phyloP scores from a whole-genome alignment of 1,140 invertebrate species.

The Drosophila pachea region DNA sequence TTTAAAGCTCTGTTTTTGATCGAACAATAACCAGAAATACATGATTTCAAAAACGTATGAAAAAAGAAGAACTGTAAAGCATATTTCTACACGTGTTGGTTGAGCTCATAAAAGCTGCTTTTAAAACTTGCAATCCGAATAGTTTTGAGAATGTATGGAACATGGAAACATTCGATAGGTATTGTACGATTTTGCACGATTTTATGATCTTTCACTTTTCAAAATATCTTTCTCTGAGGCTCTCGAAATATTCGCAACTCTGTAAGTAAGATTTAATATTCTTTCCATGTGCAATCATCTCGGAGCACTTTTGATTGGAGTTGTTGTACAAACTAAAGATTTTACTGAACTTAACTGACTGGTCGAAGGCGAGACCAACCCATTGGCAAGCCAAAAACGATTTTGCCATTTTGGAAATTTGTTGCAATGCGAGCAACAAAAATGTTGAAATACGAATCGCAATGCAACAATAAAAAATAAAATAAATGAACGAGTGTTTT shows the following conservation, averaged over 20 bases:
- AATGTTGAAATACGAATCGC: conserved; percentile 68
- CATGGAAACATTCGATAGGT: conserved; percentile 4
- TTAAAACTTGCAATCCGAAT: neutral
- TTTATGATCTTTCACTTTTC: conserved; percentile 10
- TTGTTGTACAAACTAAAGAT: conserved; percentile 22
- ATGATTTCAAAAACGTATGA: neutral
- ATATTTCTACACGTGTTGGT: neutral
- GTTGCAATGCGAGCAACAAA: conserved; percentile 61
- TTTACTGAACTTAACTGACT: conserved; percentile 7
- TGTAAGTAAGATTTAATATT: conserved; percentile 5
- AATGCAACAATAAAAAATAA: conserved; percentile 61
- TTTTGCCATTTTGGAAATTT: conserved; percentile 70
- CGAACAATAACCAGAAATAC: neutral
- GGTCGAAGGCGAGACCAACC: conserved; percentile 46
- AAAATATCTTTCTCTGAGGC: neutral
- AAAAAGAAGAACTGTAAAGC: conserved; percentile 2
- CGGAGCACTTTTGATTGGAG: conserved; percentile 1
- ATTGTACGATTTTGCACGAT: conserved; percentile 2
- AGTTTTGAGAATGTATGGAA: neutral
- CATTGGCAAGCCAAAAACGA: conserved; percentile 59
- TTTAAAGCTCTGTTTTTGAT: neutral
- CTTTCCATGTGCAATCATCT: conserved; percentile 6
- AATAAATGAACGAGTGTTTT: conserved; percentile 70
- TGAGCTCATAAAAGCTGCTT: neutral
- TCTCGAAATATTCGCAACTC: neutral